Evolutionary conservation across 1,140 invertebrate species (phyloP), one percentile per base, ranked within the genome.

Genomic region (Drosophila littoralis): DNA sequence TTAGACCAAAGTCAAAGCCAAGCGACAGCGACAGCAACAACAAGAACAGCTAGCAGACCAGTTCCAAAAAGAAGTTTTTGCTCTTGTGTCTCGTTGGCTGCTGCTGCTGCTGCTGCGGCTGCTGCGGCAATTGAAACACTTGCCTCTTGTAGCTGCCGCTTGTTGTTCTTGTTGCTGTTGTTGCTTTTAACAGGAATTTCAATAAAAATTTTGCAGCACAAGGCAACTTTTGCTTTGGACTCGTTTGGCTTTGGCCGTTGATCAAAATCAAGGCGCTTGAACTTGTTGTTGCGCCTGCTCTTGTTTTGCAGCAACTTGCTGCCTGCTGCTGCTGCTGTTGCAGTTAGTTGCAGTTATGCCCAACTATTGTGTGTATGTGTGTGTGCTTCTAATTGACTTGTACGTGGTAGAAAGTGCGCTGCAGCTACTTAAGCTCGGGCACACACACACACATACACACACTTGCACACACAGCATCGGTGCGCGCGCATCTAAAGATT

Each of bases 271-370:
- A 75, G 83, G 79, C 83, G 83, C 80, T 89, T 89, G 85, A 89
- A 89, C 84, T 89, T 89, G 84, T 81, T 89, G 84, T 75, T 84
- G 50, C 57, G 33, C 17, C 42, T 70, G 66, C 59, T 68, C 76
- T 82, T 82, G 80, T 82, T 86, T 82, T 63, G 67, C 63, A 55
- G 63, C 22, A 57, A 65, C 46, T 69, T 35, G 60, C 35, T 72
- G 72, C 36, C 32, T 59, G 42, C 33, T 46, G 38, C 58, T 63
- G 43, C 45, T 71, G 61, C 33, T 55, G 71, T 46, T 86, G 82
- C 82, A 86, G 82, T 88, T 88, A 88, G 83, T 88, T 88, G 83
- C 83, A 88, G 83, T 88, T 88, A 88, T 88, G 69, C 77, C 73
- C 83, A 88, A 83, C 82, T 71, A 86, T 82, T 68, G 50, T 59